Evolutionary conservation across 2,113 vertebrate genomes (phyloP).

Genomic region (Ranitomeya imitator): DNA sequence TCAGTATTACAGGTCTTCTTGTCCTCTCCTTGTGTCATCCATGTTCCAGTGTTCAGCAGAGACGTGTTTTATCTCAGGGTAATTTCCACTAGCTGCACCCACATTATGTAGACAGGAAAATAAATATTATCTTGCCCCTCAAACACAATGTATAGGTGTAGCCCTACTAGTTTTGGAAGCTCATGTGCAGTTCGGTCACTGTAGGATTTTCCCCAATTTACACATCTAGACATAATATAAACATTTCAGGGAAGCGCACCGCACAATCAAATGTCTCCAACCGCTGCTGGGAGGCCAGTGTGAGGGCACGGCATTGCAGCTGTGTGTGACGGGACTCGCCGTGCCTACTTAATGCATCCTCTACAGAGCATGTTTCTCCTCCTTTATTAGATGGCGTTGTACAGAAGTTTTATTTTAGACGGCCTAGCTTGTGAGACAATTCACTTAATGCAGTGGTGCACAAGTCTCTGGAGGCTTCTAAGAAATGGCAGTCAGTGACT

Average conservation of each 20-base stretch:
- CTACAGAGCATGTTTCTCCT: neutral
- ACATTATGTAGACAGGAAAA: neutral
- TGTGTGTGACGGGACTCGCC: neutral
- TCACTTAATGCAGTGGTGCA: too few relatives aligned
- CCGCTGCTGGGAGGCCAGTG: neutral
- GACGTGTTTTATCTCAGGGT: too few relatives aligned
- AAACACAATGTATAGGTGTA: neutral
- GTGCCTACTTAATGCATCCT: neutral
- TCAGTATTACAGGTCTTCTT: too few relatives aligned
- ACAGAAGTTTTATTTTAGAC: too few relatives aligned
- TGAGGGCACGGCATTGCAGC: neutral
- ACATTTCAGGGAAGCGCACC: conserved; percentile 11
- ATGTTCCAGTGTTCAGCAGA: too few relatives aligned
- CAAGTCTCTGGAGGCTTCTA: too few relatives aligned
- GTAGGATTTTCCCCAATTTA: conserved; percentile 36
- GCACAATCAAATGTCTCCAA: conserved; percentile 41
- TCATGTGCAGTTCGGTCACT: neutral
- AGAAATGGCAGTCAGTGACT: too few relatives aligned
- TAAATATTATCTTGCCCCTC: neutral
- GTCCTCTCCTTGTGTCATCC: too few relatives aligned
- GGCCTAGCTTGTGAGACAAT: too few relatives aligned
- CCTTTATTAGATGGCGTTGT: too few relatives aligned
- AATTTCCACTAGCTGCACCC: too few relatives aligned
- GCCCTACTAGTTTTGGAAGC: neutral
- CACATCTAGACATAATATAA: conserved; percentile 47